These are phyloP conservation scores for Dolichotis patagonum DNA, from an alignment of 2,113 vertebrate genomes.

Conservation along the genomic window DNA sequence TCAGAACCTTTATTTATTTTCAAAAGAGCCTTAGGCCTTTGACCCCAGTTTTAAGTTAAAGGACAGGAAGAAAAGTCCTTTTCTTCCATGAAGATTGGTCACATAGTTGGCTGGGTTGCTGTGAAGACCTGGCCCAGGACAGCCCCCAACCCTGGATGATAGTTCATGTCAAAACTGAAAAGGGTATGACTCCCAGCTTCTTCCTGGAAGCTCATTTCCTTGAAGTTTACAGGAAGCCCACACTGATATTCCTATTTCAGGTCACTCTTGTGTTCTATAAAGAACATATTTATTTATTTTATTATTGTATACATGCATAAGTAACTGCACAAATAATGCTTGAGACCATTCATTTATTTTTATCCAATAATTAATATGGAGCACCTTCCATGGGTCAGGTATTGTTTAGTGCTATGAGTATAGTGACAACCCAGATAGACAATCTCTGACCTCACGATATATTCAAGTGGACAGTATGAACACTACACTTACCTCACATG, in stretches of 20 bases:
- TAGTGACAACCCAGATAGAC: neutral
- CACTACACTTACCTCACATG: neutral
- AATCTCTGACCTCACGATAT: neutral
- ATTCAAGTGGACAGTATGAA: neutral
- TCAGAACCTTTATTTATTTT: conserved; percentile 78
- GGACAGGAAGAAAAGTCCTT: conserved; percentile 71
- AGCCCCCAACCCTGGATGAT: neutral
- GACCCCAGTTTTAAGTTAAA: conserved; percentile 74
- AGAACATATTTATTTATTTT: neutral
- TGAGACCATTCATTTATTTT: neutral
- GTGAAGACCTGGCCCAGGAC: neutral
- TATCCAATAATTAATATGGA: neutral
- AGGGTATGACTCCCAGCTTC: conserved; percentile 56
- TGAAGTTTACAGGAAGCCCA: neutral
- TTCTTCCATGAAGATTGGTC: conserved; percentile 68
- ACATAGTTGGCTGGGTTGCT: conserved; percentile 67
- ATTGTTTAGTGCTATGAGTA: neutral
- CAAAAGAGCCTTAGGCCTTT: conserved; percentile 74
- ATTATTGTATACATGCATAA: neutral
- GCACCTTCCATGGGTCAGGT: neutral
- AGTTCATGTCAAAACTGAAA: conserved; percentile 33
- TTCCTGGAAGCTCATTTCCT: neutral
- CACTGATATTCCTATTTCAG: neutral
- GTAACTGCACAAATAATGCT: neutral
- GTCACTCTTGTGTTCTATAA: neutral